A percentile compares a stretch with the other conserved stretches of the same genome.
Conservation (phyloP, 2,797 vertebrate species). For the Anguilla marmorata region DNA sequence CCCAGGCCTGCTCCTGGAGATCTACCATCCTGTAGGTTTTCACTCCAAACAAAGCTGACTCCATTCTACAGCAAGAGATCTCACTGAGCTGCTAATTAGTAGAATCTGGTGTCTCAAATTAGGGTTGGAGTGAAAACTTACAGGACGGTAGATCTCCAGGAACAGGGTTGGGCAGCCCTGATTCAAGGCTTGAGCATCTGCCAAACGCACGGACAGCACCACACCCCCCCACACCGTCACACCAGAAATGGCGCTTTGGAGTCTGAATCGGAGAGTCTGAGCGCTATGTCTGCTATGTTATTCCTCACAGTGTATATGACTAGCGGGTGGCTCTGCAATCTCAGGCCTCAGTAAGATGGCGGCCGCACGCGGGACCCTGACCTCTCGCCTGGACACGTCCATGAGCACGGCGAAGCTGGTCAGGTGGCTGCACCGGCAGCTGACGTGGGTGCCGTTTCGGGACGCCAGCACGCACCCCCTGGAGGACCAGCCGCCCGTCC, state of each 20-base stretch:
- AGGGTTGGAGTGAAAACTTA: too few relatives aligned
- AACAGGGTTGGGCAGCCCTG: too few relatives aligned
- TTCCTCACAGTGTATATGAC: not conserved
- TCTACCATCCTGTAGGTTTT: too few relatives aligned
- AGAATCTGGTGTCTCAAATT: too few relatives aligned
- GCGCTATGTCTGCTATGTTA: not conserved
- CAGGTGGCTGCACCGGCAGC: constrained; percentile 77
- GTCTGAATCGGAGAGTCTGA: not conserved
- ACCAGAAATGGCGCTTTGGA: not conserved
- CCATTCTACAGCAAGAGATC: too few relatives aligned
- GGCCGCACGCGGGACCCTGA: constrained; percentile 39
- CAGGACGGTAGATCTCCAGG: too few relatives aligned
- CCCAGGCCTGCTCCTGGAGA: too few relatives aligned
- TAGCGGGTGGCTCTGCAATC: too few relatives aligned
- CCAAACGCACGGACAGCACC: not conserved
- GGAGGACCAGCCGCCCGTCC: constrained; percentile 80
- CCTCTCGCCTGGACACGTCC: constrained; percentile 85
- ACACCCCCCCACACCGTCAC: not conserved
- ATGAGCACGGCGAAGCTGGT: constrained; percentile 83
- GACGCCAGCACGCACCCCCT: constrained; percentile 81
- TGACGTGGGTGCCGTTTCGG: constrained; percentile 76
- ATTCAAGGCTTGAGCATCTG: too few relatives aligned
- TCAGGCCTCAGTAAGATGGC: not conserved
- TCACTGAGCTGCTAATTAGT: too few relatives aligned
- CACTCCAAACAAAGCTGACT: too few relatives aligned